Conservation (phyloP, 2,888 invertebrate species). For the Hydraecia micacea region DNA sequence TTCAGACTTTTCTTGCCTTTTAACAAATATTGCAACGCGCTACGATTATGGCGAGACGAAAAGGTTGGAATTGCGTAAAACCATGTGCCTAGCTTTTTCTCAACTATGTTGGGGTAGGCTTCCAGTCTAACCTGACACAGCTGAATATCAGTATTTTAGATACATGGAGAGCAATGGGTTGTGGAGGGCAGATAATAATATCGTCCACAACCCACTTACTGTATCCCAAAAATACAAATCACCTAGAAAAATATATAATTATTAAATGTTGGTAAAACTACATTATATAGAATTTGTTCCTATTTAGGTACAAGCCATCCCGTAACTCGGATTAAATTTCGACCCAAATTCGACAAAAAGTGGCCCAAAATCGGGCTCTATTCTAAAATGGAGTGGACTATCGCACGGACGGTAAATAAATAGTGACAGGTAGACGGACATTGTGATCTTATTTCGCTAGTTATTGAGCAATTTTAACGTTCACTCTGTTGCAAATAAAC, state of each 20-base stretch:
- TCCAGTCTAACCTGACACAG: neutral
- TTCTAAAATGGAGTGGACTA: neutral
- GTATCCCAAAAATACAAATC: neutral
- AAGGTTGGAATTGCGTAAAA: too few relatives aligned
- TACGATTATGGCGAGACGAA: neutral
- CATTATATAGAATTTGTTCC: too few relatives aligned
- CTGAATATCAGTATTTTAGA: neutral
- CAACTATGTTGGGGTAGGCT: neutral
- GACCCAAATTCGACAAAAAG: neutral
- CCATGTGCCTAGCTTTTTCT: neutral
- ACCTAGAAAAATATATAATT: neutral
- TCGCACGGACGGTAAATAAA: slow-evolving; percentile 10
- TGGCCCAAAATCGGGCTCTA: neutral
- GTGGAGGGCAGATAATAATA: too few relatives aligned
- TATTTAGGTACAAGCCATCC: neutral
- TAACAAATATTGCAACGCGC: slow-evolving; percentile 7
- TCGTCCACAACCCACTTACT: neutral
- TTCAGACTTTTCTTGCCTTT: slow-evolving; percentile 4
- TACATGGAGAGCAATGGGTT: neutral
- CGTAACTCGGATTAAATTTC: neutral
- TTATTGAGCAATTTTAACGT: slow-evolving; percentile 45
- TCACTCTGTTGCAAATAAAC: slow-evolving; percentile 53
- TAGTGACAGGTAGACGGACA: slow-evolving; percentile 40
- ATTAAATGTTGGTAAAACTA: neutral
- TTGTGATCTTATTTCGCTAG: slow-evolving; percentile 50